phyloP scores from a whole-genome alignment of 2,888 invertebrate genomes.

The Chalcis sispes region DNA sequence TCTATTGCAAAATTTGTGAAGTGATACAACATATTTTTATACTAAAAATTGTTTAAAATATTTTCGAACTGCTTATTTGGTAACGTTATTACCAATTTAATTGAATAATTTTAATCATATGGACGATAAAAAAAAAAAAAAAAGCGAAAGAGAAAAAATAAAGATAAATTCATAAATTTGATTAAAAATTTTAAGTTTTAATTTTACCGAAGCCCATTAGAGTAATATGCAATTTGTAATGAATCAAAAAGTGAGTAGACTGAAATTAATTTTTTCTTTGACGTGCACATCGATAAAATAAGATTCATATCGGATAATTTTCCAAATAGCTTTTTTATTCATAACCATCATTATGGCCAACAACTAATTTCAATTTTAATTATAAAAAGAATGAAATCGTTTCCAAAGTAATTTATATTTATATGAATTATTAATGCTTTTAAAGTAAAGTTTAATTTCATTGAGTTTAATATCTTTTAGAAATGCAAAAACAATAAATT shows the following conservation, averaged over 20 bases:
- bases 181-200: constrained; percentile 37
- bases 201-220: constrained; percentile 24
- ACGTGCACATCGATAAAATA: constrained; percentile 2
- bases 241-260: constrained; percentile 12
- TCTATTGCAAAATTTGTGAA: too few relatives aligned
- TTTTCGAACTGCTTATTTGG: constrained; percentile 47
- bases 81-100: constrained; percentile 17
- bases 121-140: too few relatives aligned
- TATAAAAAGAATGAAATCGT: neutral
- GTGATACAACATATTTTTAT: too few relatives aligned
- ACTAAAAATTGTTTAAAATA: too few relatives aligned
- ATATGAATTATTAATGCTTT: constrained; percentile 17
- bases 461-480: neutral
- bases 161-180: too few relatives aligned
- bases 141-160: too few relatives aligned
- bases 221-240: constrained; percentile 6
- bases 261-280: constrained; percentile 30
- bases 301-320: constrained; percentile 9
- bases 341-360: neutral
- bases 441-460: neutral
- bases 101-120: too few relatives aligned
- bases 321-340: constrained; percentile 10
- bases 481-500: too few relatives aligned
- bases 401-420: neutral
- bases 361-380: constrained; percentile 13